Evolutionary conservation across 1,140 invertebrate species (phyloP).

Genomic region (Bicyclus anynana): DNA sequence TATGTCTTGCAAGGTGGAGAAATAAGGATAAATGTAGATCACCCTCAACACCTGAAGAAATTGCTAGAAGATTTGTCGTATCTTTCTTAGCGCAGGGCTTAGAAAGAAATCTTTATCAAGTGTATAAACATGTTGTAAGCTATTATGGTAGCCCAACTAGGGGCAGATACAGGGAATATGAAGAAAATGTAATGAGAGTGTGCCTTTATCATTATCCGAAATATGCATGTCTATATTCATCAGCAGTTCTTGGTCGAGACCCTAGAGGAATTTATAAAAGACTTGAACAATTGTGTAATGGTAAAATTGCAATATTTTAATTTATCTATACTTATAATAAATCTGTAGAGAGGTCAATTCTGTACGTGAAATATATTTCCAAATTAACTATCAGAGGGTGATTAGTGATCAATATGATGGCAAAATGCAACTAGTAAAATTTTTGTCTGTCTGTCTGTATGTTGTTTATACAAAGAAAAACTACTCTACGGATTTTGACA

Average conservation of each 20-base stretch:
- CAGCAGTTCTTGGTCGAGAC: slow-evolving; percentile 47
- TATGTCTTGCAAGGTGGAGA: slow-evolving; percentile 52
- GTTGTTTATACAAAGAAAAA: too few species aligned
- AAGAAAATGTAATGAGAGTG: slow-evolving; percentile 56
- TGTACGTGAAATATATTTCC: background rate
- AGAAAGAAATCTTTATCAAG: slow-evolving; percentile 49
- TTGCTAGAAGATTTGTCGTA: slow-evolving; percentile 44
- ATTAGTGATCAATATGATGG: too few species aligned
- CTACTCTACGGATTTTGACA: too few species aligned
- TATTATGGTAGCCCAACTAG: slow-evolving; percentile 35
- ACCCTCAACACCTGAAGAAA: slow-evolving; percentile 37
- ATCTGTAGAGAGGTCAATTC: too few species aligned
- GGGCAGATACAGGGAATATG: slow-evolving; percentile 37
- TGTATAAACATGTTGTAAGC: slow-evolving; percentile 46
- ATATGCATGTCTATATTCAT: slow-evolving; percentile 40
- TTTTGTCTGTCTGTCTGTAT: too few species aligned
- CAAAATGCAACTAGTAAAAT: too few species aligned
- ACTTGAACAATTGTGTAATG: slow-evolving; percentile 33
- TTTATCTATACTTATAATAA: slow-evolving; percentile 9
- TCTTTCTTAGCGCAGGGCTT: slow-evolving; percentile 49
- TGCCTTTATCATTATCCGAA: slow-evolving; percentile 44
- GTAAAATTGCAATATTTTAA: slow-evolving; percentile 32
- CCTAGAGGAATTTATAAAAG: slow-evolving; percentile 53
- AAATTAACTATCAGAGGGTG: too few species aligned
- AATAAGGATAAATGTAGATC: slow-evolving; percentile 39